These are phyloP conservation scores for Pteropus rufus DNA, from an alignment of 2,797 vertebrate genomes.

Conservation along the genomic window DNA sequence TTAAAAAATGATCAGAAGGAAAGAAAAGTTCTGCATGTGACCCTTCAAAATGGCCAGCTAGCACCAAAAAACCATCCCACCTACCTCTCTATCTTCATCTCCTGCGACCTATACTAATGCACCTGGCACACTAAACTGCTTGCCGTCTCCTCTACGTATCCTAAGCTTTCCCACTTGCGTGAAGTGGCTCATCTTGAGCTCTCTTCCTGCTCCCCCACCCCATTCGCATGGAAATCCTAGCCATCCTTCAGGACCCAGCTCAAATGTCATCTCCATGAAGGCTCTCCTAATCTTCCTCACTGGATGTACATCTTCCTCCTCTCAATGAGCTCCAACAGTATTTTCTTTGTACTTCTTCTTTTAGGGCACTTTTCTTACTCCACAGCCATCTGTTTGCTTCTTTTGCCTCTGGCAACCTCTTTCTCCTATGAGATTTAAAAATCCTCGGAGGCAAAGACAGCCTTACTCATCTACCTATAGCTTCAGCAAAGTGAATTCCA, in stretches of 20 bases:
- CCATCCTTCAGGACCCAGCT: conserved; percentile 56
- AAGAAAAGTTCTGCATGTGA: neutral
- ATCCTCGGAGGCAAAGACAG: neutral
- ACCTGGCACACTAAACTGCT: neutral
- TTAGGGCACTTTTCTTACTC: neutral
- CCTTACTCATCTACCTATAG: neutral
- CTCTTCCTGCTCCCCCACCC: conserved; percentile 44
- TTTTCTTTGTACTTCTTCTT: conserved; percentile 38
- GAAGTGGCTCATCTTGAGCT: neutral
- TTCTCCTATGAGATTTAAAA: neutral
- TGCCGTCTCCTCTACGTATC: neutral
- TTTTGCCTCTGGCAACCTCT: neutral
- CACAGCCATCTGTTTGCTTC: neutral
- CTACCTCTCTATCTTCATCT: conserved; percentile 70
- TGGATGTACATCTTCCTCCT: neutral
- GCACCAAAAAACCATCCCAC: neutral
- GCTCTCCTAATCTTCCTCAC: neutral
- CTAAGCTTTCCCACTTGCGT: neutral
- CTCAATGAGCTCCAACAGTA: neutral
- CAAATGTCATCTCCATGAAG: conserved; percentile 50
- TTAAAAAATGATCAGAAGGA: neutral
- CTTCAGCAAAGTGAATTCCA: neutral
- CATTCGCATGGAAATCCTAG: conserved; percentile 56
- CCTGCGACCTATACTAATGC: neutral
- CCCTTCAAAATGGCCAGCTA: neutral